Conservation (phyloP, 2,888 invertebrate species). For the Philereme transversata region DNA sequence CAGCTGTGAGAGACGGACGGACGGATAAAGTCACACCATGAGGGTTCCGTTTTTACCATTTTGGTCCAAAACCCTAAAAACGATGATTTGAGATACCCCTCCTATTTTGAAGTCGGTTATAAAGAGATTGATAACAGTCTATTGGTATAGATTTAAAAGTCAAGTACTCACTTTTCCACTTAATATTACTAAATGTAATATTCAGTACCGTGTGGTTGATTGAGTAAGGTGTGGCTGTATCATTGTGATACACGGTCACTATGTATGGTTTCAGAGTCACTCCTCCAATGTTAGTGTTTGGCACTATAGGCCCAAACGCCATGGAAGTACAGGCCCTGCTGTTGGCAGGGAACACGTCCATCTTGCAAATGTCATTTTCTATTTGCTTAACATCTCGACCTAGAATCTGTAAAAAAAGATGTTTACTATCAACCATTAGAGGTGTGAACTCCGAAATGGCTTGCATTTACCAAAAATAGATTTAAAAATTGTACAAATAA, state of each 20-base stretch:
- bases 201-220: slow-evolving; percentile 70
- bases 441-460: too few relatives aligned
- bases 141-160: too few relatives aligned
- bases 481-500: too few relatives aligned
- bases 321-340: slow-evolving; percentile 65
- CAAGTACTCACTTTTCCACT: slow-evolving; percentile 78
- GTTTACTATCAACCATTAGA: too few relatives aligned
- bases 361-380: slow-evolving; percentile 62
- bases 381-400: slow-evolving; percentile 46
- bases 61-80: too few relatives aligned
- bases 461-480: too few relatives aligned
- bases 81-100: too few relatives aligned
- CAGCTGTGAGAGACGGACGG: too few relatives aligned
- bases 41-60: too few relatives aligned
- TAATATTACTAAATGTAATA: slow-evolving; percentile 76
- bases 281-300: slow-evolving; percentile 67
- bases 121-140: background rate
- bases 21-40: too few relatives aligned
- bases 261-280: slow-evolving; percentile 70
- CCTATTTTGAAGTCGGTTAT: too few relatives aligned
- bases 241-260: slow-evolving; percentile 38
- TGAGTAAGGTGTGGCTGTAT: slow-evolving; percentile 29
- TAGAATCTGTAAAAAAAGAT: slow-evolving; percentile 49
- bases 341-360: slow-evolving; percentile 63
- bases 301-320: slow-evolving; percentile 66